phyloP scores from a whole-genome alignment of 1,140 invertebrate genomes.

The Trinorchestia longiramus region DNA sequence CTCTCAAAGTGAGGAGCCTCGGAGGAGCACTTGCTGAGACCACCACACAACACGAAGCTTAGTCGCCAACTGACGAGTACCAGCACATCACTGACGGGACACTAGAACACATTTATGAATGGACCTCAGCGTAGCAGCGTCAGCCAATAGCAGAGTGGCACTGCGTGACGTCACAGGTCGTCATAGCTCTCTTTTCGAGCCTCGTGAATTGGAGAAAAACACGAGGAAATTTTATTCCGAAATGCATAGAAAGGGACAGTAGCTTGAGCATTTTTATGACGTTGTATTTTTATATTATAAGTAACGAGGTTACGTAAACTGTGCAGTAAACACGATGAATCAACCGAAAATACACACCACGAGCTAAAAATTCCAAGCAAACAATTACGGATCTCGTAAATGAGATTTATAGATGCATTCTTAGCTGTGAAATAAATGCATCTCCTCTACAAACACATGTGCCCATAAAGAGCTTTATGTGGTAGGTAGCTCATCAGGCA shows the following conservation, averaged over 20 bases:
- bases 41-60: neutral
- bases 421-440: too few species aligned
- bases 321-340: too few species aligned
- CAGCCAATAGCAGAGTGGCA: neutral
- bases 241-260: neutral
- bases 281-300: too few species aligned
- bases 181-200: neutral
- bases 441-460: too few species aligned
- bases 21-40: neutral
- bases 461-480: too few species aligned
- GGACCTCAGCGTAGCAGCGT: conserved; percentile 30
- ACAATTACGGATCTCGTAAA: too few species aligned
- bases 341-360: too few species aligned
- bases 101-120: conserved; percentile 48
- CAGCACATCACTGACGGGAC: conserved; percentile 5
- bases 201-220: neutral
- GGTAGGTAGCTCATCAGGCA: too few species aligned
- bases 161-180: neutral
- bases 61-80: conserved; percentile 19
- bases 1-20: conserved; percentile 17
- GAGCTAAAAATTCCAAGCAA: too few species aligned
- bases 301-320: too few species aligned
- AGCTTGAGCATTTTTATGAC: neutral
- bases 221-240: neutral
- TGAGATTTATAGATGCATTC: too few species aligned